These are phyloP conservation scores for Elaeidobius kamerunicus DNA, from an alignment of 2,888 invertebrate genomes.

Conservation along the genomic window DNA sequence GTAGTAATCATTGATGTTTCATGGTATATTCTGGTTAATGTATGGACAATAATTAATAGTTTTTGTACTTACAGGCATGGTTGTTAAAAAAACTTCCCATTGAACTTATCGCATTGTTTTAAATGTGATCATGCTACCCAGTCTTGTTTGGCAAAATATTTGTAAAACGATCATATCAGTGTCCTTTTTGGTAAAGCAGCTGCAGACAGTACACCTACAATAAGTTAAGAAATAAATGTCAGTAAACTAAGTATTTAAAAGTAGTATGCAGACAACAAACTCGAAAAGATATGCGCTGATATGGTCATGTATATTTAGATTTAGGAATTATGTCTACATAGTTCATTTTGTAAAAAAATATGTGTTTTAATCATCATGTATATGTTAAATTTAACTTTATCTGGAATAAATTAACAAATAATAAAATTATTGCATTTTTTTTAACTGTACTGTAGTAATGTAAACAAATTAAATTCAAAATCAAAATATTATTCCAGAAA, in stretches of 20 bases:
- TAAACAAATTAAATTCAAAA: background rate
- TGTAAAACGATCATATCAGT: background rate
- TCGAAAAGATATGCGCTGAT: too few relatives aligned
- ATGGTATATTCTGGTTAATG: conserved; percentile 22
- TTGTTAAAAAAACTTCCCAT: conserved; percentile 1
- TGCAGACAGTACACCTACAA: too few relatives aligned
- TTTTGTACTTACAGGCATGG: conserved; percentile 16
- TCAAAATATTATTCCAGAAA: too few relatives aligned
- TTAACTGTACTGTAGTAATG: too few relatives aligned
- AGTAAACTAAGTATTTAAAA: too few relatives aligned
- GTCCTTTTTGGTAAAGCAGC: too few relatives aligned
- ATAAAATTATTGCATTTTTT: background rate
- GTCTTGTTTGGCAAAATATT: background rate
- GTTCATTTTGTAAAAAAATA: conserved; percentile 14
- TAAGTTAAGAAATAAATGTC: too few relatives aligned
- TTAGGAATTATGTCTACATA: background rate
- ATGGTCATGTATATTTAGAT: background rate
- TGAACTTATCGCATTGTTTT: conserved; percentile 3
- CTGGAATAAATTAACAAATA: conserved; percentile 16
- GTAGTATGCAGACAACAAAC: too few relatives aligned
- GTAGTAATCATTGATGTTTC: conserved; percentile 21
- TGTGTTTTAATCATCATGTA: conserved; percentile 22
- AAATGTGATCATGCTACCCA: conserved; percentile 17
- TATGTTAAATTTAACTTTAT: conserved; percentile 24
- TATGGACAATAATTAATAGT: conserved; percentile 28